Conservation (phyloP, 2,888 invertebrate species). For the Drosophila percnosoma region DNA sequence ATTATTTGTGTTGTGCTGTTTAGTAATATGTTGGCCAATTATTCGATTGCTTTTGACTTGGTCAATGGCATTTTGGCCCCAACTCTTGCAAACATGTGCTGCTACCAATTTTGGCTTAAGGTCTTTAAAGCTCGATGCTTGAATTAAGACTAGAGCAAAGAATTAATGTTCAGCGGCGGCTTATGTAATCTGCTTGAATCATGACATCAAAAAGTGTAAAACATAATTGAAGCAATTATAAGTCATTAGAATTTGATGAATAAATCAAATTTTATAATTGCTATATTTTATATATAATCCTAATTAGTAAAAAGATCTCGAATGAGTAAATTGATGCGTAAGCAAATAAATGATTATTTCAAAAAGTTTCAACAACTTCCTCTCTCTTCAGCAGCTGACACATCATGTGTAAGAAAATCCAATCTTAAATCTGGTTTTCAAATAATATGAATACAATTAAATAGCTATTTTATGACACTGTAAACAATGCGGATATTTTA, state of each 20-base stretch:
- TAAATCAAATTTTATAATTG: background rate
- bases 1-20: slow-evolving; percentile 30
- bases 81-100: slow-evolving; percentile 27
- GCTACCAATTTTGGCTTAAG: background rate
- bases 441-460: background rate
- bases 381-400: background rate
- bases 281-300: background rate
- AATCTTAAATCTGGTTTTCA: background rate
- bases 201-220: background rate
- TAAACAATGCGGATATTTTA: background rate
- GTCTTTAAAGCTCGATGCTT: background rate
- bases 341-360: background rate
- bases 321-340: background rate
- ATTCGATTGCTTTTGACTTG: slow-evolving; percentile 42
- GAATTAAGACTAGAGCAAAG: background rate
- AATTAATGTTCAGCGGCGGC: background rate
- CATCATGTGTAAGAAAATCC: background rate
- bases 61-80: slow-evolving; percentile 43
- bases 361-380: background rate
- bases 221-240: background rate
- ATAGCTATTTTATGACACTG: background rate
- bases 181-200: slow-evolving; percentile 9
- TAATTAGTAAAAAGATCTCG: background rate
- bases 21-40: slow-evolving; percentile 55
- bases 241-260: background rate